Conservation (phyloP, 2,797 vertebrate species). For the Varecia variegata region DNA sequence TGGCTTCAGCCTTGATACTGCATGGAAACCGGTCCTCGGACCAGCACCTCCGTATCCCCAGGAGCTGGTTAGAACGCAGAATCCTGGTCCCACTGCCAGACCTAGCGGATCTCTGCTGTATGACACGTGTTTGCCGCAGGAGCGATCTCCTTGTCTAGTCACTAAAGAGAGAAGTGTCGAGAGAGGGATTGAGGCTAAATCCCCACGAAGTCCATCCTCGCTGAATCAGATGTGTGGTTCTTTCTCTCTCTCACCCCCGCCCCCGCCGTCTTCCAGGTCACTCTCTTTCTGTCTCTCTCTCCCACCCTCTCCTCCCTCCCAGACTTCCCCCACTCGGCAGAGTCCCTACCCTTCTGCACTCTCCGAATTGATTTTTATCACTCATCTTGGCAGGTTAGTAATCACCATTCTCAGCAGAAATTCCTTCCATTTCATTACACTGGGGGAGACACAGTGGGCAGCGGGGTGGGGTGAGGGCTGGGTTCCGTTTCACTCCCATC, state of each 20-base stretch:
- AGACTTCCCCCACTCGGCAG: neutral
- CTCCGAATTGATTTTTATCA: conserved; percentile 54
- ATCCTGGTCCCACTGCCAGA: too few relatives aligned
- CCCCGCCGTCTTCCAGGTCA: too few relatives aligned
- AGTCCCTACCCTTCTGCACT: neutral
- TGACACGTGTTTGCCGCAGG: accelerated
- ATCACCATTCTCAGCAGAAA: conserved; percentile 65
- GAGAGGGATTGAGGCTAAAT: neutral
- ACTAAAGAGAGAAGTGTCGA: neutral
- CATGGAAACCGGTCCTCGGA: neutral
- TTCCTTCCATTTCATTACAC: conserved; percentile 52
- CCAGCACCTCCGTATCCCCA: accelerated
- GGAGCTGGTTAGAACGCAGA: neutral
- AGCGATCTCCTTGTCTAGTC: neutral
- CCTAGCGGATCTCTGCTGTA: neutral
- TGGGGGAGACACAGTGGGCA: neutral
- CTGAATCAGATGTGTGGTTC: neutral
- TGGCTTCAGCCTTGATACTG: neutral
- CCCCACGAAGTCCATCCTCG: neutral
- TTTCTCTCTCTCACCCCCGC: accelerated
- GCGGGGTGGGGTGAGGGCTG: neutral
- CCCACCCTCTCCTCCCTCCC: neutral
- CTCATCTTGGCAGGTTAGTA: conserved; percentile 48
- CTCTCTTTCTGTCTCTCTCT: neutral
- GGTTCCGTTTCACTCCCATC: neutral